Evolutionary conservation across 2,113 vertebrate genomes (phyloP).

Genomic region (Engraulis encrasicolus): DNA sequence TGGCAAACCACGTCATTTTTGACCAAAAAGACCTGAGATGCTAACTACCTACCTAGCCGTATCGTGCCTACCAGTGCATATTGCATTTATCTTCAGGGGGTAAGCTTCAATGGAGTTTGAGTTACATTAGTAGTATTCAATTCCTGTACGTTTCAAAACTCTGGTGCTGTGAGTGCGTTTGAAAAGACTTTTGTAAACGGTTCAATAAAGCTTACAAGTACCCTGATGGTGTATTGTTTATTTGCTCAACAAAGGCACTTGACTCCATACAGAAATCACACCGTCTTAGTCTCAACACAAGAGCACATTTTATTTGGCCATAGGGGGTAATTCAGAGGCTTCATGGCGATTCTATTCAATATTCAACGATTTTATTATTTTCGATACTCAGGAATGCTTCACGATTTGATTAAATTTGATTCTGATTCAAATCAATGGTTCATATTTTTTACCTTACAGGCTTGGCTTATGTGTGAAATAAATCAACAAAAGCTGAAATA

Average conservation of each 20-base stretch:
- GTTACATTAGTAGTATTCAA: neutral
- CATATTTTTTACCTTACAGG: too few species aligned
- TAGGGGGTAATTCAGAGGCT: too few species aligned
- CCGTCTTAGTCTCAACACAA: neutral
- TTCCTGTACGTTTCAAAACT: neutral
- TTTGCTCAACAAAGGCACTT: neutral
- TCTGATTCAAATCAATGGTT: too few species aligned
- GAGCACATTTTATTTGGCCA: neutral
- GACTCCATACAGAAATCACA: too few species aligned
- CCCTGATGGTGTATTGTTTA: neutral
- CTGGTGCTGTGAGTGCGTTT: neutral
- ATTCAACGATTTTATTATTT: too few species aligned
- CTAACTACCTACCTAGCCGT: conserved; percentile 43
- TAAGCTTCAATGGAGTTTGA: neutral
- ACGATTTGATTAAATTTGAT: too few species aligned
- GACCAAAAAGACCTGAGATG: conserved; percentile 77
- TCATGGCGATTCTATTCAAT: too few species aligned
- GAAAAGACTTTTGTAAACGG: neutral
- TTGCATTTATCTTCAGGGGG: neutral
- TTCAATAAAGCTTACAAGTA: neutral
- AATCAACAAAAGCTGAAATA: too few species aligned
- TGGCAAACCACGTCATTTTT: conserved; percentile 73
- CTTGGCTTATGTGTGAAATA: too few species aligned
- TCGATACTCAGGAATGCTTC: too few species aligned
- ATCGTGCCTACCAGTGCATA: neutral